Conservation (phyloP, 2,113 vertebrate genomes). For the Mustela nigripes region DNA sequence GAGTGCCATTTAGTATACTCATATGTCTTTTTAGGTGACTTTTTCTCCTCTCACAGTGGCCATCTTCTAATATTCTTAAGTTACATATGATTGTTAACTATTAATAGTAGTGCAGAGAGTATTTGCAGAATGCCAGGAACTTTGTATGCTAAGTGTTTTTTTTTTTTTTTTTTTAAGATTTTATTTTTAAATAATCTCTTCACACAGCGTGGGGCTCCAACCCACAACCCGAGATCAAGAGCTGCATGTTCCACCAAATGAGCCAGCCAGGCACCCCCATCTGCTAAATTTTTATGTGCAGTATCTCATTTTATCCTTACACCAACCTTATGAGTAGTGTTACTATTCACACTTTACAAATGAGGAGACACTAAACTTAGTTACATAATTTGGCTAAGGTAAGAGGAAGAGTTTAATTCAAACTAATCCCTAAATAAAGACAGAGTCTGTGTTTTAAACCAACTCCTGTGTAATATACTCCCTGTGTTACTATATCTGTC, state of each 20-base stretch:
- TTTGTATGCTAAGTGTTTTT: not conserved
- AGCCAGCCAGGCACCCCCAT: not conserved
- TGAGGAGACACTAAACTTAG: constrained; percentile 17
- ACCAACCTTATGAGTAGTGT: not conserved
- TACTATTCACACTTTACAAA: constrained; percentile 25
- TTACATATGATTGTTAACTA: constrained; percentile 26
- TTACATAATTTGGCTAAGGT: constrained; percentile 47
- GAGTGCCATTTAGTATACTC: not conserved
- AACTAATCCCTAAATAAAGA: constrained; percentile 11
- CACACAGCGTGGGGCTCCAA: not conserved
- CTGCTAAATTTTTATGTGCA: constrained; percentile 15
- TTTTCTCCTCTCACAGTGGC: not conserved
- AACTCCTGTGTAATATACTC: not conserved
- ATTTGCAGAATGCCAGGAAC: not conserved
- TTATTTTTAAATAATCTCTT: not conserved
- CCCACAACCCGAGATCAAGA: not conserved
- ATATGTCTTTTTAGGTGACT: not conserved
- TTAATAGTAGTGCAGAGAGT: not conserved
- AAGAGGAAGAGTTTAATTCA: constrained; percentile 12
- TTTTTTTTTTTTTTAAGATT: not conserved
- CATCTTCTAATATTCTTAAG: constrained; percentile 6
- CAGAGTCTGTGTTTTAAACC: constrained; percentile 11
- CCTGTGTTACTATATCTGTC: not conserved
- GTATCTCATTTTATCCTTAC: constrained; percentile 14
- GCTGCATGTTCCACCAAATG: not conserved